These are phyloP conservation scores for Melanostoma scalare DNA, from an alignment of 2,888 invertebrate genomes.

Conservation along the genomic window DNA sequence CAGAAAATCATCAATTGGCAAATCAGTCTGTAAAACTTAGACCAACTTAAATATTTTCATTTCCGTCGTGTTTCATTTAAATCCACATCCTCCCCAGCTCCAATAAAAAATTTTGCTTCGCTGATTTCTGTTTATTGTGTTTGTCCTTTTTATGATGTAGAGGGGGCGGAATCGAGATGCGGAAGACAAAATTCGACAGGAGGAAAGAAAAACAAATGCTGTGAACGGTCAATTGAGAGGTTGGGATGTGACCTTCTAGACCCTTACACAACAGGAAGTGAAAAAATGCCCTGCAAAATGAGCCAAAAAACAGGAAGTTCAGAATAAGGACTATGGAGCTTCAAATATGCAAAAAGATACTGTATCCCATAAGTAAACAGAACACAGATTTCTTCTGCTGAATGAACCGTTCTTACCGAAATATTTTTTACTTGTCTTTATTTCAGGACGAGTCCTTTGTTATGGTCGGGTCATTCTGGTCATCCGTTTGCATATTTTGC, in stretches of 20 bases:
- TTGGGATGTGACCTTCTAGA: conserved; percentile 15
- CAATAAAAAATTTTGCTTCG: not conserved
- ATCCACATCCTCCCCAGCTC: conserved; percentile 3
- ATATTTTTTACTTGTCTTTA: conserved; percentile 22
- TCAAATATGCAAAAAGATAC: conserved; percentile 40
- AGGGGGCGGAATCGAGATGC: not conserved
- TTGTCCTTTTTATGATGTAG: conserved; percentile 8
- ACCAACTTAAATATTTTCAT: conserved; percentile 45
- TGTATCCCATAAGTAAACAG: conserved; percentile 48
- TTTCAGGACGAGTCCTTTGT: conserved; percentile 49
- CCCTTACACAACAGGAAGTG: conserved; percentile 21
- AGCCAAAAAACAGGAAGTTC: not conserved
- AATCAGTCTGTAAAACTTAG: conserved; percentile 33
- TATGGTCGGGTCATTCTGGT: conserved; percentile 37
- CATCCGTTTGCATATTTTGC: conserved; percentile 10
- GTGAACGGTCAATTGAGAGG: conserved; percentile 46
- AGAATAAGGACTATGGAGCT: conserved; percentile 32
- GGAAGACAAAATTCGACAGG: not conserved
- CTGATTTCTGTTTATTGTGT: conserved; percentile 15
- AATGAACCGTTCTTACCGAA: conserved; percentile 45
- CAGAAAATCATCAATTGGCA: conserved; percentile 32
- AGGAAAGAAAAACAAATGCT: conserved; percentile 15
- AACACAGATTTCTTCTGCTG: conserved; percentile 45
- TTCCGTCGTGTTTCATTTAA: conserved; percentile 26
- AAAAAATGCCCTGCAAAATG: conserved; percentile 37